Conservation (phyloP, 2,113 vertebrate genomes). For the Corvus cornix region DNA sequence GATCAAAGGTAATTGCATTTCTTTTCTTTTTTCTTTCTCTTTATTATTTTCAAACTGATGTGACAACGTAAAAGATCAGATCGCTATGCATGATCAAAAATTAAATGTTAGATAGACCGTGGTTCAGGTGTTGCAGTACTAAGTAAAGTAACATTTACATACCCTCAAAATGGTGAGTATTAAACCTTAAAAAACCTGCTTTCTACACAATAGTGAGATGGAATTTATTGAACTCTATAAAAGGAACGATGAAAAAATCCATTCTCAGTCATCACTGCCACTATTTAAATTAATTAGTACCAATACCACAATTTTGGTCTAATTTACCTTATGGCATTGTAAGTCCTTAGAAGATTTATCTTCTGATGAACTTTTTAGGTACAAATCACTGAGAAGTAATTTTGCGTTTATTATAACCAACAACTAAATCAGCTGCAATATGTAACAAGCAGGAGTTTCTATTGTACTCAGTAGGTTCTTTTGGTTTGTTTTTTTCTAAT, state of each 20-base stretch:
- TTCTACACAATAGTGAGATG: background rate
- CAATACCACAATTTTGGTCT: background rate
- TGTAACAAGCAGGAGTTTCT: background rate
- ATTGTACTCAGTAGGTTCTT: background rate
- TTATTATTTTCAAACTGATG: background rate
- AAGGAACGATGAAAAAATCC: background rate
- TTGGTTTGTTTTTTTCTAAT: background rate
- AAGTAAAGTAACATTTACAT: background rate
- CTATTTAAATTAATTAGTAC: background rate
- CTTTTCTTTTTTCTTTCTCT: accelerated
- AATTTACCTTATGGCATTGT: background rate
- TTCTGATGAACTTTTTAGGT: background rate
- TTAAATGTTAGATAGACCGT: background rate
- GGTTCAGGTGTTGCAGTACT: background rate
- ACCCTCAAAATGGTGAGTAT: background rate
- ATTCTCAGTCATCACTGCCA: background rate
- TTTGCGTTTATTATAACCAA: background rate
- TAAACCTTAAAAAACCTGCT: background rate
- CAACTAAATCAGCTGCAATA: background rate
- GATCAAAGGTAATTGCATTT: background rate
- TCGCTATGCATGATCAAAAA: background rate
- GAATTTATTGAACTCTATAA: background rate
- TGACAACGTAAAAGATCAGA: background rate
- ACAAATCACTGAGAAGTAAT: background rate
- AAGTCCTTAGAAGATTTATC: background rate